These are phyloP conservation scores for Drosophila leontia DNA, from an alignment of 1,140 invertebrate genomes.

Conservation along the genomic window DNA sequence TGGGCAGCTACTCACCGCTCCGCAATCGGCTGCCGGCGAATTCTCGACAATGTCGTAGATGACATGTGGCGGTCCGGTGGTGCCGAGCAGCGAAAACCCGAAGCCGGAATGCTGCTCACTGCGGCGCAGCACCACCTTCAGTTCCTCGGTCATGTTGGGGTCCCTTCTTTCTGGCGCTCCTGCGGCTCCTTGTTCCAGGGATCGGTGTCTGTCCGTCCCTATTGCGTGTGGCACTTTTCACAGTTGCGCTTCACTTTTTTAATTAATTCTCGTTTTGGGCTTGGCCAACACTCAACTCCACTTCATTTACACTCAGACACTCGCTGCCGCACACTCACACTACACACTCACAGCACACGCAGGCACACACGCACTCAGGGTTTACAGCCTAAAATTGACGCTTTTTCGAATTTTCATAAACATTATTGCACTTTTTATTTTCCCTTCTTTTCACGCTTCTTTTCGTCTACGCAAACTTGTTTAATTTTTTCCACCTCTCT, in stretches of 20 bases:
- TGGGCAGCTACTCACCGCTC: constrained; percentile 89
- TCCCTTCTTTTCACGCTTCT: constrained; percentile 57
- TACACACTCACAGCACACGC: constrained; percentile 38
- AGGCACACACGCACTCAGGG: constrained; percentile 33
- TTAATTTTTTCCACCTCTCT: constrained; percentile 50
- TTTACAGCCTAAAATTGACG: constrained; percentile 56
- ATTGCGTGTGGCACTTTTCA: constrained; percentile 31
- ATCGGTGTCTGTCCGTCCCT: constrained; percentile 44
- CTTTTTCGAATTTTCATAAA: constrained; percentile 45
- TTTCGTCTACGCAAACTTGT: constrained; percentile 67
- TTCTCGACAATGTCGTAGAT: constrained; percentile 96
- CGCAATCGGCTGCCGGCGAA: constrained; percentile 94
- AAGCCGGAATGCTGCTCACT: constrained; percentile 91
- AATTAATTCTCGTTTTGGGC: constrained; percentile 69
- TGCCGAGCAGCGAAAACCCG: constrained; percentile 94
- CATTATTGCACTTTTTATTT: constrained; percentile 45
- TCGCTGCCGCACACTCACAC: constrained; percentile 41
- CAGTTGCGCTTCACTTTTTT: constrained; percentile 31
- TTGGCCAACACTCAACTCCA: constrained; percentile 44
- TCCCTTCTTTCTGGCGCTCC: constrained; percentile 21
- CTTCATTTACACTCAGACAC: constrained; percentile 58
- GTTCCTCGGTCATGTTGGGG: constrained; percentile 91
- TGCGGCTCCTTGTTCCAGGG: constrained; percentile 25
- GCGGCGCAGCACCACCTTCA: constrained; percentile 92
- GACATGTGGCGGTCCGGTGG: constrained; percentile 94